phyloP scores from a whole-genome alignment of 1,140 invertebrate species.

The Sycophaga agraensis region DNA sequence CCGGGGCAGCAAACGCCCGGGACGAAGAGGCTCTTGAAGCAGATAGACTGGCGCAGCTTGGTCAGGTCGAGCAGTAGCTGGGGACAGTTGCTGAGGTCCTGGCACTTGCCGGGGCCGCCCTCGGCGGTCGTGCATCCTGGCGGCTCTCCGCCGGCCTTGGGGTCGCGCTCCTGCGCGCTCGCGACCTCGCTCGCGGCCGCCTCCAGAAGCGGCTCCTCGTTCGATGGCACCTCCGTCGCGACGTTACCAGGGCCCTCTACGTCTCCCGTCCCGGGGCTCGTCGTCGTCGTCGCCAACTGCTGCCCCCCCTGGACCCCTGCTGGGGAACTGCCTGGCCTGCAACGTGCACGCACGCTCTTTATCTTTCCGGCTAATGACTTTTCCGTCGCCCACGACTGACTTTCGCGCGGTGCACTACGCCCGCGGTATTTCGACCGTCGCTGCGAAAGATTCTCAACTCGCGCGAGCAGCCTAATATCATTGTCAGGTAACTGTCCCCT shows the following conservation, averaged over 20 bases:
- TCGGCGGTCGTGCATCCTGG: conserved; percentile 77
- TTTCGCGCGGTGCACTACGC: too few species aligned
- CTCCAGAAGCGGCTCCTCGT: neutral
- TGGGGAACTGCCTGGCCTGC: neutral
- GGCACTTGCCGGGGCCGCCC: conserved; percentile 76
- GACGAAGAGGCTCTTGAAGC: conserved; percentile 88
- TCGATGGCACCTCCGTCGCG: too few species aligned
- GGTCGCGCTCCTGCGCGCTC: conserved; percentile 43
- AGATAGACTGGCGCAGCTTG: conserved; percentile 81
- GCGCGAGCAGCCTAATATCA: too few species aligned
- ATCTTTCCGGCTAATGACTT: too few species aligned
- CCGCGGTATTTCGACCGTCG: too few species aligned
- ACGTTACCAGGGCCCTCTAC: too few species aligned
- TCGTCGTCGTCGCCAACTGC: too few species aligned
- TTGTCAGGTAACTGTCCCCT: too few species aligned
- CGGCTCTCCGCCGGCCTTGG: conserved; percentile 38
- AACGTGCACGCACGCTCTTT: too few species aligned
- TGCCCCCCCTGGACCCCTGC: neutral
- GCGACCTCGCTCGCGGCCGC: neutral
- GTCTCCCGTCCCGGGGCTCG: neutral
- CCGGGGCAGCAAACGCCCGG: conserved; percentile 88
- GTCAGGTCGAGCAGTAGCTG: conserved; percentile 81
- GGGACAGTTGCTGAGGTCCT: conserved; percentile 86
- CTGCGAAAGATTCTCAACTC: too few species aligned
- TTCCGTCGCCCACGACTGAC: too few species aligned